Conservation (phyloP, 1,140 invertebrate genomes). For the Drosophila gunungcola region DNA sequence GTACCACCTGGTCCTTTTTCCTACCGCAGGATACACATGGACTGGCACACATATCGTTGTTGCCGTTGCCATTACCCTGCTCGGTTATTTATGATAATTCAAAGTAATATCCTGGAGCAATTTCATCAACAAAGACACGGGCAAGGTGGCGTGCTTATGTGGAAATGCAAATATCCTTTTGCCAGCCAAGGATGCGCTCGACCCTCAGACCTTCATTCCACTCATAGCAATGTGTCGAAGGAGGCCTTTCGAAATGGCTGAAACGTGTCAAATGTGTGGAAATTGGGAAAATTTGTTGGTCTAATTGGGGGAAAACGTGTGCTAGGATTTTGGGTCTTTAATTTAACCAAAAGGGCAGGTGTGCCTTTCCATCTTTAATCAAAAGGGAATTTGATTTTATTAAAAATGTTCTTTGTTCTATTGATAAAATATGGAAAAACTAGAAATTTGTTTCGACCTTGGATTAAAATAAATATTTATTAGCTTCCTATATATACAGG, state of each 20-base stretch:
- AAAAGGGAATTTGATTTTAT: slow-evolving; percentile 2
- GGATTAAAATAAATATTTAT: too few species aligned
- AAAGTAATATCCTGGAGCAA: slow-evolving; percentile 82
- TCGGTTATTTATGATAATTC: slow-evolving; percentile 81
- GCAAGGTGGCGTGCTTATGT: slow-evolving; percentile 37
- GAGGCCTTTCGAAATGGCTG: slow-evolving; percentile 48
- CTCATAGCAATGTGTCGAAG: slow-evolving; percentile 4
- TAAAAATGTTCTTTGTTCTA: too few species aligned
- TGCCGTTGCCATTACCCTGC: slow-evolving; percentile 48
- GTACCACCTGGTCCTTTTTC: slow-evolving; percentile 62
- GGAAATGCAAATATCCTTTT: slow-evolving; percentile 69
- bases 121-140: slow-evolving; percentile 75
- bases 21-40: slow-evolving; percentile 32
- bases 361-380: slow-evolving; percentile 22
- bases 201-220: slow-evolving; percentile 9
- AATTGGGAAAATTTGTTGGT: slow-evolving; percentile 72
- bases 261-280: slow-evolving; percentile 78
- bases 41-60: slow-evolving; percentile 24
- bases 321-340: slow-evolving; percentile 10
- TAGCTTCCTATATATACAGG: too few species aligned
- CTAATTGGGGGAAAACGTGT: slow-evolving; percentile 57
- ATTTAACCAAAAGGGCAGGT: slow-evolving; percentile 28
- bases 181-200: slow-evolving; percentile 9
- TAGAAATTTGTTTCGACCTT: background rate
- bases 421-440: background rate